Base-by-base conservation (phyloP, 2,797 vertebrate genomes). In the Coregonus suidteri region DNA sequence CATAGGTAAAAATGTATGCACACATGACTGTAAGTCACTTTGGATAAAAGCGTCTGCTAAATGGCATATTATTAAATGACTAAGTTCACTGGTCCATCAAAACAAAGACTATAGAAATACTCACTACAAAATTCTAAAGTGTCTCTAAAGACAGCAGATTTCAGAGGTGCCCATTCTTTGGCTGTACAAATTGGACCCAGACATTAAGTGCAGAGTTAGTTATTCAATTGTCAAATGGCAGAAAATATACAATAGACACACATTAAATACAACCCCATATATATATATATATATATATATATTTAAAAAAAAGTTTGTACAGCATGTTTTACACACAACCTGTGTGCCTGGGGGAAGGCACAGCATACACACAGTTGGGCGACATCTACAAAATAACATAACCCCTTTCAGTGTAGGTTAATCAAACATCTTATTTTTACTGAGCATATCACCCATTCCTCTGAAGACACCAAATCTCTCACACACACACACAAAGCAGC, bases 221-320 rank as follows among this genome's bases (percentile, higher is more conserved):
- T 87, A 80, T 91, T 92, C 89, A 92, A 92, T 91, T 91, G 89
- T 91, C 88, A 87, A 86, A 87, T 79, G 89, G 88, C 87, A 89
- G 80, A 62, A 89, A 87, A 87, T 53, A 53, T 68, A 88, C 35
- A 82, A 74, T 83, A 84, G 86, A 72, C 83, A 81, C 80, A 72
- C 75, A 6, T 47, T 85, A 83, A 85, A 71, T 85, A 84, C 79
- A 84, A 84, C 84, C 65, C 25, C 25, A 25, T 25, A 25, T 25
- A 25, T 25, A 25, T 25, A 25, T 25, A 25, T 25, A 25, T 25
- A 25, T 25, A 25, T 25, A 25, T 25, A 0, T 25, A 0, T 25
- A 1, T 25, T 25, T 25, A 25, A 34, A 54, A 68, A 68, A 18
- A 35, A 31, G 31, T 68, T 68, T 68, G 34, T 15, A 68, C 66